A percentile compares a stretch with the other conserved stretches of the same genome.
These are phyloP conservation scores for Neocrepidodera transversa DNA, from an alignment of 2,888 invertebrate species.

Conservation along the genomic window DNA sequence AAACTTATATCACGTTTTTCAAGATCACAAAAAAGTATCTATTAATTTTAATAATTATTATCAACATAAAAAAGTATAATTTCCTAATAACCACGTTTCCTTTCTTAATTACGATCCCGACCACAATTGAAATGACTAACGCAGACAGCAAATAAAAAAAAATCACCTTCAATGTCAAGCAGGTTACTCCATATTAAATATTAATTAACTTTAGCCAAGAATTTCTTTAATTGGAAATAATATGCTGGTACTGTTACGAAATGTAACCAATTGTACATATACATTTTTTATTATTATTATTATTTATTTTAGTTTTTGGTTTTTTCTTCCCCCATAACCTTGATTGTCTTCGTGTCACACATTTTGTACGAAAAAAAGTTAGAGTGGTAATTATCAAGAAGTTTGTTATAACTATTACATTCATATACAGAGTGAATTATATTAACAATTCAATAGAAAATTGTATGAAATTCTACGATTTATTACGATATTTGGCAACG, in stretches of 20 bases:
- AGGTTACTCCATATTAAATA: slow-evolving; percentile 18
- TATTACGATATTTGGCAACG: too few species aligned
- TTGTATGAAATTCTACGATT: too few species aligned
- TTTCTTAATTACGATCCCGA: slow-evolving; percentile 2
- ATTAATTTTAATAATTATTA: too few species aligned
- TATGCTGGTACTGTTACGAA: slow-evolving; percentile 15
- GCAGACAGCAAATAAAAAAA: slow-evolving; percentile 9
- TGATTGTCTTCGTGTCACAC: slow-evolving; percentile 12
- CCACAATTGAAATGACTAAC: slow-evolving; percentile 15
- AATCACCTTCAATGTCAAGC: slow-evolving; percentile 11
- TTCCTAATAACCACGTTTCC: slow-evolving; percentile 2
- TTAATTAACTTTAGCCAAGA: slow-evolving; percentile 14
- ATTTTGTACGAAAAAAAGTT: neutral
- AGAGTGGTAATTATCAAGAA: neutral
- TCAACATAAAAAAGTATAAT: too few species aligned
- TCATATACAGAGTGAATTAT: too few species aligned
- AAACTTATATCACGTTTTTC: too few species aligned
- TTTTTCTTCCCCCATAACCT: slow-evolving; percentile 19
- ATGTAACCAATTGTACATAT: slow-evolving; percentile 5
- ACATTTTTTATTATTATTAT: slow-evolving; percentile 4
- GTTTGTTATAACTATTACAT: too few species aligned
- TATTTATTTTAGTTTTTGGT: slow-evolving; percentile 2
- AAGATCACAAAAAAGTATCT: too few species aligned
- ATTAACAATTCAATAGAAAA: too few species aligned
- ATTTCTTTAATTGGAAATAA: slow-evolving; percentile 12